Evolutionary conservation across 1,140 invertebrate genomes (phyloP).

Genomic region (Drosophila athabasca): DNA sequence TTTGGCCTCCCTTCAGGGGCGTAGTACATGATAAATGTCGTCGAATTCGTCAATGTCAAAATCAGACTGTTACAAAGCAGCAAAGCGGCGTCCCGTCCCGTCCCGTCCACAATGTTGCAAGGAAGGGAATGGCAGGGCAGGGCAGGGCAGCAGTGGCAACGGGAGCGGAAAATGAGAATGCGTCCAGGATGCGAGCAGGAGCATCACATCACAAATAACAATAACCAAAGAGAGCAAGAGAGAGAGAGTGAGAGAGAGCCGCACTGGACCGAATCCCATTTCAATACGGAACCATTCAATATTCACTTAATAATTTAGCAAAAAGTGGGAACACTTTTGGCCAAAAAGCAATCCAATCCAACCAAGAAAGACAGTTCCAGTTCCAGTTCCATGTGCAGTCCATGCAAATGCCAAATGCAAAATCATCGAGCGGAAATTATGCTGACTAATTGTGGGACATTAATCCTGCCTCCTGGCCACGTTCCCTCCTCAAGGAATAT

Average conservation of each 20-base stretch:
- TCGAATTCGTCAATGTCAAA: slow-evolving; percentile 78
- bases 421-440: slow-evolving; percentile 58
- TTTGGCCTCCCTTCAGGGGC: slow-evolving; percentile 50
- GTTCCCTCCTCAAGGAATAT: slow-evolving; percentile 1
- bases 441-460: slow-evolving; percentile 43
- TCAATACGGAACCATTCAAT: slow-evolving; percentile 44
- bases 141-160: slow-evolving; percentile 1
- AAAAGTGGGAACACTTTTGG: slow-evolving; percentile 2
- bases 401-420: slow-evolving; percentile 48
- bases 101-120: slow-evolving; percentile 32
- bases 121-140: slow-evolving; percentile 21
- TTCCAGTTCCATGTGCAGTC: slow-evolving; percentile 22
- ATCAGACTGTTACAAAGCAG: slow-evolving; percentile 78
- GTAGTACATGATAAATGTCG: slow-evolving; percentile 70
- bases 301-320: slow-evolving; percentile 35
- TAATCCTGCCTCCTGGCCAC: slow-evolving; percentile 42
- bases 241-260: neutral
- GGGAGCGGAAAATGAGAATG: slow-evolving; percentile 26
- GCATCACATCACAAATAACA: slow-evolving; percentile 41
- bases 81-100: slow-evolving; percentile 33
- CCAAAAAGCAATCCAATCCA: neutral
- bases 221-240: slow-evolving; percentile 3
- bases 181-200: slow-evolving; percentile 43
- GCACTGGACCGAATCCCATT: slow-evolving; percentile 30
- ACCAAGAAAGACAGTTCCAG: neutral